These are phyloP conservation scores for Philaethria dido DNA, from an alignment of 2,888 invertebrate genomes.

Conservation along the genomic window DNA sequence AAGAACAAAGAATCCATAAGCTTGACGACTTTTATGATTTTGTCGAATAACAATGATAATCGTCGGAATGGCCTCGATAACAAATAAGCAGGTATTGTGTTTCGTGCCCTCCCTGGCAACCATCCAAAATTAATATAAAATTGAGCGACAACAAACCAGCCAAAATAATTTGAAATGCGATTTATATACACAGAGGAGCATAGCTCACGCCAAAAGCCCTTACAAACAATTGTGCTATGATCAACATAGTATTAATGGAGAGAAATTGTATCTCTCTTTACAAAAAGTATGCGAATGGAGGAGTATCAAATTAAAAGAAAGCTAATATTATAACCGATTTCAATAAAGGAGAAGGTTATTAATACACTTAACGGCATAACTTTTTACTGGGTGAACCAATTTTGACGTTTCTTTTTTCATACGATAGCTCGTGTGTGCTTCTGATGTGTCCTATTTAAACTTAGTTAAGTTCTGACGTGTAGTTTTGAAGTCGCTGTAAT, in stretches of 20 bases:
- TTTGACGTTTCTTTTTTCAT: too few relatives aligned
- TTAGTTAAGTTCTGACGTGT: too few relatives aligned
- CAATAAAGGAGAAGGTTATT: too few relatives aligned
- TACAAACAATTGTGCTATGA: background rate
- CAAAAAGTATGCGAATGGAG: too few relatives aligned
- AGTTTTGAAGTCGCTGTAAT: too few relatives aligned
- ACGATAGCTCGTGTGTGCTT: too few relatives aligned
- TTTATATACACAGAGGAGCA: background rate
- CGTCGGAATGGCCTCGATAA: conserved; percentile 58
- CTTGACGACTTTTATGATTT: conserved; percentile 24
- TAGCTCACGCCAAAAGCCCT: conserved; percentile 24
- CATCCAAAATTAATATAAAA: conserved; percentile 57
- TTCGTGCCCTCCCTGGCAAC: conserved; percentile 56
- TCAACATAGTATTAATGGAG: background rate
- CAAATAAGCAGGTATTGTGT: conserved; percentile 58
- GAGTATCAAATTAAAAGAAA: too few relatives aligned
- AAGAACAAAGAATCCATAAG: conserved; percentile 6
- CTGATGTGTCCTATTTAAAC: too few relatives aligned
- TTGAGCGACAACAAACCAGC: conserved; percentile 39
- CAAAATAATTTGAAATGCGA: conserved; percentile 41
- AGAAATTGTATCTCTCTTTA: too few relatives aligned
- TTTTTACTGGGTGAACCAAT: too few relatives aligned
- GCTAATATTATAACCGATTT: too few relatives aligned
- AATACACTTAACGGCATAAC: too few relatives aligned
- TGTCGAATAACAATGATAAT: conserved; percentile 32